Evolutionary conservation across 1,140 invertebrate species (phyloP).

Genomic region (Orussus abietinus): DNA sequence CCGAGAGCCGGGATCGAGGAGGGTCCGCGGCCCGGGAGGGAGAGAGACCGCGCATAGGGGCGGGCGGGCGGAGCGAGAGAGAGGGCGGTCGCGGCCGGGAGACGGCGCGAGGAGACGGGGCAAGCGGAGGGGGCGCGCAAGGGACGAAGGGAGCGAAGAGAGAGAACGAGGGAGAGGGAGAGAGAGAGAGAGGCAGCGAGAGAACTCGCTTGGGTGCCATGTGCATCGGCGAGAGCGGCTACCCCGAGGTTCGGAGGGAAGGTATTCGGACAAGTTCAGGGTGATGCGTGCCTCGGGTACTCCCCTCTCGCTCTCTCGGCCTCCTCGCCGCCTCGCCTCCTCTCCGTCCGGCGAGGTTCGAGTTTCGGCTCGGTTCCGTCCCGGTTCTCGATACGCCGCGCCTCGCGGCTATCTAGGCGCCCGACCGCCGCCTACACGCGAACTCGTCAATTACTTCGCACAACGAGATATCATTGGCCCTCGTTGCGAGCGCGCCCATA

Average conservation of each 20-base stretch:
- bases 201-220: conserved; percentile 39
- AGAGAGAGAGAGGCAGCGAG: conserved; percentile 16
- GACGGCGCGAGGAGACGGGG: conserved; percentile 1
- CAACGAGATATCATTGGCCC: conserved; percentile 38
- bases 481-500: conserved; percentile 1
- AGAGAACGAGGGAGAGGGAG: conserved; percentile 11
- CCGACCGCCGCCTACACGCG: conserved; percentile 36
- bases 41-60: conserved; percentile 12
- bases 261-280: conserved; percentile 42
- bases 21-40: not conserved
- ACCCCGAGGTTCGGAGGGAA: conserved; percentile 27
- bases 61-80: conserved; percentile 8
- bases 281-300: conserved; percentile 28
- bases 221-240: conserved; percentile 37
- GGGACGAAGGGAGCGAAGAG: not conserved
- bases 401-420: conserved; percentile 40
- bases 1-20: conserved; percentile 13
- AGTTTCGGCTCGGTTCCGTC: conserved; percentile 24
- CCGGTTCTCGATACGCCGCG: conserved; percentile 24
- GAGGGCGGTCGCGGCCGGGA: no score
- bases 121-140: not conserved
- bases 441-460: conserved; percentile 48
- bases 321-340: conserved; percentile 12
- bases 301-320: conserved; percentile 8
- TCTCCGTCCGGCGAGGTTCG: conserved; percentile 6